These are phyloP conservation scores for Podiceps cristatus DNA, from an alignment of 2,113 vertebrate genomes.

Conservation along the genomic window DNA sequence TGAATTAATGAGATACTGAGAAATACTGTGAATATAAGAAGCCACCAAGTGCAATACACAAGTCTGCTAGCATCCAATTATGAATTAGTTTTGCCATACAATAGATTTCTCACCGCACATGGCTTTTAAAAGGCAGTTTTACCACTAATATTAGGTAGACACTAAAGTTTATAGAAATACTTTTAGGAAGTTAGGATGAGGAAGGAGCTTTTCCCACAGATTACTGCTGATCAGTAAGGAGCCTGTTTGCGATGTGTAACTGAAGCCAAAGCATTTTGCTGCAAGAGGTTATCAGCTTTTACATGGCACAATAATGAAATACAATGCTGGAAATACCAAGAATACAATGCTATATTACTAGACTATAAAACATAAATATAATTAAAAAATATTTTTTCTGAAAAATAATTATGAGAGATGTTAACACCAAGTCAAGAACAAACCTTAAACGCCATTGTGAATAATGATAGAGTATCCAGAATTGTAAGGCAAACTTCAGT, in stretches of 20 bases:
- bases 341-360: background rate
- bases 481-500: constrained; percentile 97
- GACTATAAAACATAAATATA: background rate
- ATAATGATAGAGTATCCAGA: constrained; percentile 93
- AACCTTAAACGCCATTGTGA: constrained; percentile 98
- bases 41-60: background rate
- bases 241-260: background rate
- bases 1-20: background rate
- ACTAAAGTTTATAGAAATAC: background rate
- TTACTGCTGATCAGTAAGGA: background rate
- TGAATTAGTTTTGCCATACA: background rate
- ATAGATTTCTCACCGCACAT: background rate
- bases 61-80: background rate
- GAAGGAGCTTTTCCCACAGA: background rate
- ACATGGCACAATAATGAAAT: background rate
- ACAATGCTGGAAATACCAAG: background rate
- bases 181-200: background rate
- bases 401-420: background rate
- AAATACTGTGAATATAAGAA: background rate
- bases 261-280: background rate
- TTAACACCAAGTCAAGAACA: background rate
- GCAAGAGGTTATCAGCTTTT: background rate
- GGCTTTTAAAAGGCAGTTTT: background rate
- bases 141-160: background rate
- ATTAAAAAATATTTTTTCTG: background rate